These are phyloP conservation scores for Corynorhinus townsendii DNA, from an alignment of 2,113 vertebrate genomes.

Conservation along the genomic window DNA sequence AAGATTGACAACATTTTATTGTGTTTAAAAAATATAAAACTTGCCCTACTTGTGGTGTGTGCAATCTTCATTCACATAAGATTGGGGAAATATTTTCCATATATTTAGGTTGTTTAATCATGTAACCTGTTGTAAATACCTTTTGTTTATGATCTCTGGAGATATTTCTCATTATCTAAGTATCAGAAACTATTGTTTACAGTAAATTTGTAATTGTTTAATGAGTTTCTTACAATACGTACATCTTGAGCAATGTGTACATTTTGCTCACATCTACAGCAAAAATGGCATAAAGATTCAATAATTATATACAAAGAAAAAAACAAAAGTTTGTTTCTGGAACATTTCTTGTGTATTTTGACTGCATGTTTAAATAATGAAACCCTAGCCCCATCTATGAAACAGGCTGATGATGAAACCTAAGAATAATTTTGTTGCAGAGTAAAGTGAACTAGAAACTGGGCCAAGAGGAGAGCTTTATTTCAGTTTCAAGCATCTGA, in stretches of 20 bases:
- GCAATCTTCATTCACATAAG: neutral
- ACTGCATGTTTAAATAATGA: slow-evolving; percentile 29
- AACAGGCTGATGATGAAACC: slow-evolving; percentile 20
- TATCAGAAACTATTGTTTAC: neutral
- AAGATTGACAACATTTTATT: neutral
- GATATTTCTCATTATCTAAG: neutral
- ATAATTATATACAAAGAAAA: neutral
- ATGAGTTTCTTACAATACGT: neutral
- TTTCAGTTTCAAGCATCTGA: slow-evolving; percentile 49
- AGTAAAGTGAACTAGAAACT: slow-evolving; percentile 51
- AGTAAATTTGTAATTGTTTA: neutral
- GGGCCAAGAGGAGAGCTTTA: slow-evolving; percentile 36
- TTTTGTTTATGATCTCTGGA: neutral
- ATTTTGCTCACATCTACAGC: neutral
- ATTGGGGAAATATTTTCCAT: neutral
- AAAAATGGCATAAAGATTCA: neutral
- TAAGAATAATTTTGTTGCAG: slow-evolving; percentile 47
- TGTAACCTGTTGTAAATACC: neutral
- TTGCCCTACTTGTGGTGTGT: neutral
- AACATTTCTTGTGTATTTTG: neutral
- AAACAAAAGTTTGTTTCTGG: slow-evolving; percentile 6
- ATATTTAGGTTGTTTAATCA: neutral
- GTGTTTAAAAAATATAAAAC: neutral
- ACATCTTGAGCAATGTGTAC: neutral
- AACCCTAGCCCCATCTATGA: slow-evolving; percentile 30